Evolutionary conservation across 2,797 vertebrate genomes (phyloP).

Genomic region (Poecilia picta): DNA sequence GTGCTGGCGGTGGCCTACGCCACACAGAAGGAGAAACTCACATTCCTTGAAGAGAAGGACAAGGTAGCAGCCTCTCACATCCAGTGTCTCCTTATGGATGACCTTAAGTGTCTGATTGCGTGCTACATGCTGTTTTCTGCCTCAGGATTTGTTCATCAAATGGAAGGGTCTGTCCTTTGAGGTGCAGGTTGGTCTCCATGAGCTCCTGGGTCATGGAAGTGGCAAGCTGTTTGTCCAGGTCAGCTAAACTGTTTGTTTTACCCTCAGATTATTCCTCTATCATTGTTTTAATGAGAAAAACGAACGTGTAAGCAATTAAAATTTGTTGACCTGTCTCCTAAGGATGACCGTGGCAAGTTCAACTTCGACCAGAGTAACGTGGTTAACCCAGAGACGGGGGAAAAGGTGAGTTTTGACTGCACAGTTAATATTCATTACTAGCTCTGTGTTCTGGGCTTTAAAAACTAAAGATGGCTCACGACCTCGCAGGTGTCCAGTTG

Average conservation of each 20-base stretch:
- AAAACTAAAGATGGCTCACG: background rate
- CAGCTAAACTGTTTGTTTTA: conserved; percentile 1
- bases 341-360: conserved; percentile 88
- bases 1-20: conserved; percentile 89
- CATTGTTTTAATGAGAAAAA: background rate
- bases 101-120: background rate
- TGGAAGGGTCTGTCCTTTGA: conserved; percentile 92
- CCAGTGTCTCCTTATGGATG: background rate
- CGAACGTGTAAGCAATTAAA: background rate
- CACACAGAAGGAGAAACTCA: conserved; percentile 89
- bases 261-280: background rate
- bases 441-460: background rate
- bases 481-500: conserved; percentile 86
- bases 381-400: conserved; percentile 89
- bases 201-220: conserved; percentile 91
- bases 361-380: conserved; percentile 88
- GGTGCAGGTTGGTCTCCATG: conserved; percentile 93
- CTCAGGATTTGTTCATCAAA: conserved; percentile 88
- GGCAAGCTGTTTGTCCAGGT: conserved; percentile 94
- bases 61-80: conserved; percentile 76
- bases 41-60: conserved; percentile 89
- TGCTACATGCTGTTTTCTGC: background rate
- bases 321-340: background rate
- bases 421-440: background rate
- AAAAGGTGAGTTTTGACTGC: conserved; percentile 78